These are phyloP conservation scores for Papilio polyxenes DNA, from an alignment of 1,140 invertebrate genomes.

Conservation along the genomic window DNA sequence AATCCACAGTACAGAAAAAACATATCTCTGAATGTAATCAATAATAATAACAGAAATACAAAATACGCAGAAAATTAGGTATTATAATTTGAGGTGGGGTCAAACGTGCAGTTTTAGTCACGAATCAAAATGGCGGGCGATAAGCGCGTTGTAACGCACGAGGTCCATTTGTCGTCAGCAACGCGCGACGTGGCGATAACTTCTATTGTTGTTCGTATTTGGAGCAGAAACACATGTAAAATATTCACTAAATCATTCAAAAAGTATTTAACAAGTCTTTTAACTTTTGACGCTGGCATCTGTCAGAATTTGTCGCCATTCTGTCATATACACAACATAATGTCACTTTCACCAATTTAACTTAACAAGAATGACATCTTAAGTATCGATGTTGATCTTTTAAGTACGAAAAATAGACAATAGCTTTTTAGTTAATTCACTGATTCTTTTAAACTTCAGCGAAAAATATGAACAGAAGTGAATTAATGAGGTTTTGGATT, in stretches of 20 bases:
- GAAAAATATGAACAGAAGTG: neutral
- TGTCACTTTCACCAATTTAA: neutral
- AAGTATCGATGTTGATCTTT: neutral
- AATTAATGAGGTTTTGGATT: neutral
- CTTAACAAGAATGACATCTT: neutral
- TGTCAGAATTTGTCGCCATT: constrained; percentile 9
- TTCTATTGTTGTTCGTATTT: constrained; percentile 51
- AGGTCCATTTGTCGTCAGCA: constrained; percentile 33
- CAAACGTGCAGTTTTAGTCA: constrained; percentile 15
- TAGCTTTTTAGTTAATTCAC: neutral
- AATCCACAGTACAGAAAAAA: too few relatives aligned
- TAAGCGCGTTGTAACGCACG: neutral
- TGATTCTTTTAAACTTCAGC: neutral
- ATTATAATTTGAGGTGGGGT: neutral
- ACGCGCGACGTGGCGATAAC: constrained; percentile 43
- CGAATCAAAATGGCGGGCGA: constrained; percentile 10
- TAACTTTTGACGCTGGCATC: neutral
- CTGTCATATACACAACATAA: neutral
- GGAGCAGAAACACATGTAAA: constrained; percentile 49
- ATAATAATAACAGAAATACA: too few relatives aligned
- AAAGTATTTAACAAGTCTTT: neutral
- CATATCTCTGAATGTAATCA: too few relatives aligned
- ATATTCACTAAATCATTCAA: neutral
- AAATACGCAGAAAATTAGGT: neutral
- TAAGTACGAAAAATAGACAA: neutral